Evolutionary conservation across 2,797 vertebrate genomes (phyloP).

Genomic region (Mormyrus hasselquistii): DNA sequence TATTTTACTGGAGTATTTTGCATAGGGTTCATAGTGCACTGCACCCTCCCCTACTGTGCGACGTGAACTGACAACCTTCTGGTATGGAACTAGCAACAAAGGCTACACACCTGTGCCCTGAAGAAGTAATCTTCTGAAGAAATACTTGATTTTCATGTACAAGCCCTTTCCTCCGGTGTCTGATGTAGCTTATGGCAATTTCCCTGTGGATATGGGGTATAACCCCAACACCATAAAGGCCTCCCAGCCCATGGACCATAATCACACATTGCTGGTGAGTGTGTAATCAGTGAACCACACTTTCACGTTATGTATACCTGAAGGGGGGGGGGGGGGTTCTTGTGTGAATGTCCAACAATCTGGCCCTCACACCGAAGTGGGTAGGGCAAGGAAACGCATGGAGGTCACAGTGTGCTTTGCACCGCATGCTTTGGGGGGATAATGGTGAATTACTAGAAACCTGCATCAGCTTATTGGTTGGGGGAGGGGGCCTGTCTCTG

Average conservation of each 20-base stretch:
- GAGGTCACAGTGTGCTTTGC: background rate
- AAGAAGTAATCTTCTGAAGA: background rate
- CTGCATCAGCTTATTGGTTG: background rate
- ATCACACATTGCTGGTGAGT: background rate
- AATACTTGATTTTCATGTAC: background rate
- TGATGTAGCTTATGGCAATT: background rate
- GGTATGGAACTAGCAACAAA: background rate
- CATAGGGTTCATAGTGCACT: background rate
- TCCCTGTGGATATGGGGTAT: background rate
- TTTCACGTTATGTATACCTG: background rate
- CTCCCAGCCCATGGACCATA: background rate
- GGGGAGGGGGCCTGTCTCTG: background rate
- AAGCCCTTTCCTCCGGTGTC: background rate
- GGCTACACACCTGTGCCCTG: background rate
- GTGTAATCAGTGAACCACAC: background rate
- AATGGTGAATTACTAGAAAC: constrained; percentile 1
- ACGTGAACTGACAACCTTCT: background rate
- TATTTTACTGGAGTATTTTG: background rate
- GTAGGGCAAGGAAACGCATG: background rate
- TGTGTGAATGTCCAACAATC: background rate
- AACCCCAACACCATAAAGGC: background rate
- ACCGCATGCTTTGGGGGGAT: background rate
- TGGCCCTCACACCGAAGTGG: background rate
- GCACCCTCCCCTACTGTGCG: background rate
- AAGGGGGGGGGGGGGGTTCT: background rate